Base-by-base conservation (phyloP, 1,140 invertebrate genomes). In the Camponotus vicinus region DNA sequence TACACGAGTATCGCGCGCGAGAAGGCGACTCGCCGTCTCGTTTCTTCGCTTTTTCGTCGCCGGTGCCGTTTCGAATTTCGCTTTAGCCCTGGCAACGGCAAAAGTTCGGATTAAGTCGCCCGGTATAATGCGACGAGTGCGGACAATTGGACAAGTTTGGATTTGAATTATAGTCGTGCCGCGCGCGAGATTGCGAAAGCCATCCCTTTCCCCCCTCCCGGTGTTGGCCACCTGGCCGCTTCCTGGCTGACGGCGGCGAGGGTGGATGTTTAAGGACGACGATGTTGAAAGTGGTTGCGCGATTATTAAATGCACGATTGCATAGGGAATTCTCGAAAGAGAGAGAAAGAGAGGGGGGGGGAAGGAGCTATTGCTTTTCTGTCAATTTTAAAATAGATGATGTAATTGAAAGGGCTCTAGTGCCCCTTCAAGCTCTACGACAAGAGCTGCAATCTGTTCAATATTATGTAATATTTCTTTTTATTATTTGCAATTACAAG, bases 131-230 rank as follows among this genome's bases (percentile, higher is more conserved):
- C 92, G 91, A 92, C 90, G 89, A 93, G 89, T 79, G 86, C 90
- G 88, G 85, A 88, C 93, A 93, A 94, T 94, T 92, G 93, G 90
- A 93, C 92, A 92, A 93, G 89, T 92, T 93, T 92, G 88, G 90
- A 91, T 92, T 93, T 93, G 93, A 93, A 88, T 93, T 91, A 93
- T 89, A 80, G 82, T 69, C 77, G 11, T 71, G 27, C 27, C 27
- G 27, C 27, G 27, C 57, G 88, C 86, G 84, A 89, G 89, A 89
- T 91, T 92, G 91, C 89, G 70, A 59, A 55, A 85, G 27, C 34
- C 34, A 75, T 59, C 40, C 21, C 21, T 27, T 11, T 52, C 15
- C 45, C 9, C 42, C 27, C 32, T n/a, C 13, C n/a, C 15, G 63
- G 8, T 37, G 45, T 57, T 13, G 5, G 34, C 37, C 70, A 83